Evolutionary conservation across 92 coral and sea anemone genomes (phyloP).

Genomic region (Siderastrea radians): DNA sequence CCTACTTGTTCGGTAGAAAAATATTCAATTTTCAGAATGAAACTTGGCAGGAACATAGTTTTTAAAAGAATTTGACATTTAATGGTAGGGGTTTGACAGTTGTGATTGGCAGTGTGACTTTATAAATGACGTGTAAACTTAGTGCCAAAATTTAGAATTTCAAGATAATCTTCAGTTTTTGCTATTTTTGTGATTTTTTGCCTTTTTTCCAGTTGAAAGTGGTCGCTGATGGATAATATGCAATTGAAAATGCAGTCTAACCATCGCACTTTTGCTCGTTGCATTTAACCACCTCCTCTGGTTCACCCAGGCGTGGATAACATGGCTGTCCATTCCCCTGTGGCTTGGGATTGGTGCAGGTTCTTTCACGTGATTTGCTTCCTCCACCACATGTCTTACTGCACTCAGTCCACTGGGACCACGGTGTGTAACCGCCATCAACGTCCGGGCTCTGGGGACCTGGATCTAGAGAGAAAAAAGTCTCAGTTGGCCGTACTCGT

Average conservation of each 20-base stretch:
- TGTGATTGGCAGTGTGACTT: too few species aligned
- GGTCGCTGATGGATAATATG: neutral
- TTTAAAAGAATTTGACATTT: too few species aligned
- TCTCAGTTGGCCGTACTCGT: neutral
- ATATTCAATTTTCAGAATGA: too few species aligned
- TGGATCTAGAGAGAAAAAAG: conserved; percentile 12
- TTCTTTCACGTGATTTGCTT: conserved; percentile 53
- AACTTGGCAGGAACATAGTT: too few species aligned
- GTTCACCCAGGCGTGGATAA: conserved; percentile 35
- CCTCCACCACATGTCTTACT: conserved; percentile 68
- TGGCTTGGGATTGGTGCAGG: conserved; percentile 68
- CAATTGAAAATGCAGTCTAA: neutral
- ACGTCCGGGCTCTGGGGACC: conserved; percentile 76
- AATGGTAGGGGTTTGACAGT: too few species aligned
- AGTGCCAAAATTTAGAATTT: too few species aligned
- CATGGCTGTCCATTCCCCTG: conserved; percentile 67
- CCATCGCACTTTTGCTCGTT: conserved; percentile 33
- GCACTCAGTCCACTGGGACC: conserved; percentile 70
- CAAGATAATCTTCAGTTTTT: too few species aligned
- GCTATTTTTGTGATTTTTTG: too few species aligned
- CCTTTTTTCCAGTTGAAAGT: too few species aligned
- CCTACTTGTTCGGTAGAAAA: too few species aligned
- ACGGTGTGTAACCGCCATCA: conserved; percentile 65
- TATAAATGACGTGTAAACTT: too few species aligned
- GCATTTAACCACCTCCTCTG: conserved; percentile 23